A percentile compares a stretch with the other conserved stretches of the same genome.
phyloP scores from a whole-genome alignment of 2,113 vertebrate species.

The Rhagologus leucostigma region DNA sequence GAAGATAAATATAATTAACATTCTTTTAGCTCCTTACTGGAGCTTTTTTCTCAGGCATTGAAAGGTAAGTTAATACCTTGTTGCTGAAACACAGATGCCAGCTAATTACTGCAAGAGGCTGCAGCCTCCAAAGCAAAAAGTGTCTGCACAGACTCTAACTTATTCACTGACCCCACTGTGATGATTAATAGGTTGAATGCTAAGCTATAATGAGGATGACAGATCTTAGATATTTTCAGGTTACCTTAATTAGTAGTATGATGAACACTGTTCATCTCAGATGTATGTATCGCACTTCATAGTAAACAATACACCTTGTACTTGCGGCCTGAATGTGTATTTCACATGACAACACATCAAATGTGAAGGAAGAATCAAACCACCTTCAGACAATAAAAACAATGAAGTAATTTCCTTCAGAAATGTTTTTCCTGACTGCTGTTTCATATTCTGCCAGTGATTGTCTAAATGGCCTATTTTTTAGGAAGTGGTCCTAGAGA shows the following conservation, averaged over 20 bases:
- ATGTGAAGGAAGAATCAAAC: conserved; percentile 21
- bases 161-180: conserved; percentile 58
- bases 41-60: conserved; percentile 48
- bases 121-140: conserved; percentile 53
- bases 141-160: conserved; percentile 44
- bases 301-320: conserved; percentile 48
- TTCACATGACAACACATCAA: conserved; percentile 39
- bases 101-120: conserved; percentile 73
- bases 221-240: conserved; percentile 65
- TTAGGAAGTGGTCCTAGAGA: conserved; percentile 47
- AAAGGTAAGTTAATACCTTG: conserved; percentile 71
- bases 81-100: conserved; percentile 70
- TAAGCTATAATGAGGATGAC: conserved; percentile 70
- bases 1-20: conserved; percentile 76
- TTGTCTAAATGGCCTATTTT: conserved; percentile 56
- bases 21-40: conserved; percentile 64
- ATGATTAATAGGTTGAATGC: conserved; percentile 73
- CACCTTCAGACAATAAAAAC: conserved; percentile 17
- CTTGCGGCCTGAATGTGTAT: not conserved
- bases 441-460: conserved; percentile 70
- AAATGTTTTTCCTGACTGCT: conserved; percentile 43
- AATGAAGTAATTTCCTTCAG: conserved; percentile 48
- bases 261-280: conserved; percentile 24
- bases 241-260: conserved; percentile 64
- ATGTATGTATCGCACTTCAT: not conserved